Evolutionary conservation across 2,888 invertebrate genomes (phyloP), one percentile per base, ranked within the genome.

Genomic region (Shargacucullia verbasci): DNA sequence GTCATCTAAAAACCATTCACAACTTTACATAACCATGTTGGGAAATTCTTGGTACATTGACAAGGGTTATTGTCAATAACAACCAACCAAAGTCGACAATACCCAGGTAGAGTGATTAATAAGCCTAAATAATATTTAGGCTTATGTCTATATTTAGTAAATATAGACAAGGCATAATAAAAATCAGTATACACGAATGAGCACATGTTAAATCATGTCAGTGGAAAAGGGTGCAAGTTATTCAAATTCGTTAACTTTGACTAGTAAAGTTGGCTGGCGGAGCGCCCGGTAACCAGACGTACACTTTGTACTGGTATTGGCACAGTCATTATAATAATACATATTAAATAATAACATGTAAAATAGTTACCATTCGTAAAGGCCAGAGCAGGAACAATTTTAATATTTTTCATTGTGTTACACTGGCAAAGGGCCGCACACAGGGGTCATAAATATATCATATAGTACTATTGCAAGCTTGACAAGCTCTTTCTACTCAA

Each of bases 201-300:
- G 69, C 64, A 40, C 14, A 44, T 13, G 35, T 47, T 50, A 29
- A 35, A 46, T 43, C 34, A 48, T 15, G 14, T 70, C 55, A 64
- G 60, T 70, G 58, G 44, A 12, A 12, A 56, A 31, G 20, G 29
- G 58, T 54, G 44, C 44, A 40, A 33, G n/a, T 46, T 39, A 68
- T 39, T 44, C 41, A 55, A 62, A 60, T 64, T 70, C 67, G 67
- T 69, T 70, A 27, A 52, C 38, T 57, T 73, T 83, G 86, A 86
- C 86, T 86, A 86, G 86, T 73, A 65, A 53, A 68, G 66, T 73
- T 82, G 82, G 82, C 83, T 76, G 81, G 79, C 80, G 55, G 41
- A n/a, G 31, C 59, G 79, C 73, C 74, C 62, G 80, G 81, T 83
- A 81, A 83, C 76, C 70, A 72, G 54, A 67, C 56, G 53, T 70